Evolutionary conservation across 2,888 invertebrate genomes (phyloP), one percentile per base, ranked within the genome.

Genomic region (Opisthograptis luteolata): DNA sequence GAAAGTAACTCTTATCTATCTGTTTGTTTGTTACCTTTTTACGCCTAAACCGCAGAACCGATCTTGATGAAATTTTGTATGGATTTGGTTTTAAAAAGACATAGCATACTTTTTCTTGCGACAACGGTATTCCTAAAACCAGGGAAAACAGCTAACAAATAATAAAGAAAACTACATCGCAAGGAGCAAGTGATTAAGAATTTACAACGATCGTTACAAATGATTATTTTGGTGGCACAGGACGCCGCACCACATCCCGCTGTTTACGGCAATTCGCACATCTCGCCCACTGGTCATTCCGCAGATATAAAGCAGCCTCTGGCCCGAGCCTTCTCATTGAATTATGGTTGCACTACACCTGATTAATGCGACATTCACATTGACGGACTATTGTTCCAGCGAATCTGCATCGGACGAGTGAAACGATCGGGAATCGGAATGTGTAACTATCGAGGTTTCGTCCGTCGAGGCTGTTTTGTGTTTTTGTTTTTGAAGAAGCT

Each of bases 311-410:
- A 68, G 51, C 77, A 73, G 74, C 70, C 73, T 60, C 73, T 78
- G 78, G 75, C 77, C 35, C 79, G 72, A 76, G 79, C 77, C 67
- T n/a, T 64, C 74, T 81, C 88, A 87, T 87, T 89, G 90, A 91
- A 86, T 87, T 89, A 91, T 89, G 90, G 89, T 80, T 78, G 79
- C 79, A 81, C 83, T 81, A 81, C 79, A 75, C 66, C 89, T 87
- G 91, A 91, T 91, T 89, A 91, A 91, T 91, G 91, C 87, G 89
- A 83, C 85, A 82, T 82, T 82, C 73, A 76, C 74, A 65, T 80
- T 86, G 88, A 88, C 84, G 86, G 77, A 83, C 87, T 84, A 88
- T 90, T 90, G 88, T 89, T 81, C 81, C 80, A 65, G 68, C 70
- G 73, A 73, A 87, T 89, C 87, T 87, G 87, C 90, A 89, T 87